Conservation (phyloP, 2,888 invertebrate genomes). For the Electrophaes corylata region DNA sequence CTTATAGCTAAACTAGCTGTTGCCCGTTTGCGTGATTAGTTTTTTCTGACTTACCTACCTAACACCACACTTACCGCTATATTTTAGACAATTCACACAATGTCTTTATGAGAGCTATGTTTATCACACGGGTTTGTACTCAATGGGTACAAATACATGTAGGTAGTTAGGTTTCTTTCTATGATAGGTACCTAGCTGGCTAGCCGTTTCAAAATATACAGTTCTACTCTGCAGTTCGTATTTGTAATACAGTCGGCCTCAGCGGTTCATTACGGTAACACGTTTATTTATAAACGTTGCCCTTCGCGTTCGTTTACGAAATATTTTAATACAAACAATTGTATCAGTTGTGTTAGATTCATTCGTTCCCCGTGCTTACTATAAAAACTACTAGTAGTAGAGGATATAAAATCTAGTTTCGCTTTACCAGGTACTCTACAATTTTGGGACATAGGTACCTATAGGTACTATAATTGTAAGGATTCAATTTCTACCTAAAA, state of each 20-base stretch:
- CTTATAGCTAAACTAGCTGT: no score
- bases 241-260: slow-evolving; percentile 50
- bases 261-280: slow-evolving; percentile 47
- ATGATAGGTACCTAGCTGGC: background rate
- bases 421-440: background rate
- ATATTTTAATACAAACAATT: slow-evolving; percentile 38
- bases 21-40: no score
- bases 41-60: no score
- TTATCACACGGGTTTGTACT: no score
- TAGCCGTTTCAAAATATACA: background rate
- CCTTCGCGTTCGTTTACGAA: slow-evolving; percentile 45
- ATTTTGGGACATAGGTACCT: no score
- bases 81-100: no score
- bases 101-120: no score
- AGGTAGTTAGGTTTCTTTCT: background rate
- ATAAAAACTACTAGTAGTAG: no score
- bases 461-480: background rate
- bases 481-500: background rate
- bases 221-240: background rate
- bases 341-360: no score
- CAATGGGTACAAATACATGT: no score
- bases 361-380: no score
- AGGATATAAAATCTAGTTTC: background rate
- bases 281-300: slow-evolving; percentile 62
- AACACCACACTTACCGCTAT: no score